Base-by-base conservation (phyloP, 1,140 invertebrate species). In the Xylocopa sonorina region DNA sequence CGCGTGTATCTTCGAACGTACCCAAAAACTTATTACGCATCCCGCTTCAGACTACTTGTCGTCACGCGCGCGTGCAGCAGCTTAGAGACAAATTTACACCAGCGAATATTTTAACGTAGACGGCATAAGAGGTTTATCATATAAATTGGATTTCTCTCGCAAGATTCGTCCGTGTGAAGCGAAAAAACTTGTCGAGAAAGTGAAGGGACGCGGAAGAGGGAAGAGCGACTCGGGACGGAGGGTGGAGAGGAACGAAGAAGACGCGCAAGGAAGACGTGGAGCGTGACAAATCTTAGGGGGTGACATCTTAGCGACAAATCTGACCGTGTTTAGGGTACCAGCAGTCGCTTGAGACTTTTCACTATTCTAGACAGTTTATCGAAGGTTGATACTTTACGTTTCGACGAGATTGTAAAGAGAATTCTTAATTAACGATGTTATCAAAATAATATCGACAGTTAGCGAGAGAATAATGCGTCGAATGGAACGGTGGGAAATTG, bases 261-360 rank as follows among this genome's bases (percentile, higher is more conserved):
- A 14, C 29, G 24, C 16, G 14, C 38, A 38, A 53, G 64, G 66
- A 55, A 57, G 14, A 50, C 3, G 64, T 27, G 57, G 57, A 57
- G 53, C 51, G 16, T 50, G 73, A 81, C 69, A 82, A 80, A 82
- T 84, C 68, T n/a, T n/a, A 58, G 58, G 18, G 29, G 63, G 58
- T 82, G 66, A 84, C 82, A 71, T 43, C 18, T 63, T 12, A 16
- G 55, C 48, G 29, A 60, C 18, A 60, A 38, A 72, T 58, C 34
- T n/a, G 21, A 71, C n/a, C 62, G 68, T 34, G 32, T 67, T 81
- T 81, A 67, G 27, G 27, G 16, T 24, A 62, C 51, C 74, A 78
- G 48, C 46, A 48, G 73, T 76, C 63, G 53, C 48, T n/a, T n/a
- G n/a, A 16, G 14, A 27, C 16, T 14, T 60, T 55, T 77, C 48